These are phyloP conservation scores for Lordiphosa stackelbergi DNA, from an alignment of 1,140 invertebrate species.

Conservation along the genomic window DNA sequence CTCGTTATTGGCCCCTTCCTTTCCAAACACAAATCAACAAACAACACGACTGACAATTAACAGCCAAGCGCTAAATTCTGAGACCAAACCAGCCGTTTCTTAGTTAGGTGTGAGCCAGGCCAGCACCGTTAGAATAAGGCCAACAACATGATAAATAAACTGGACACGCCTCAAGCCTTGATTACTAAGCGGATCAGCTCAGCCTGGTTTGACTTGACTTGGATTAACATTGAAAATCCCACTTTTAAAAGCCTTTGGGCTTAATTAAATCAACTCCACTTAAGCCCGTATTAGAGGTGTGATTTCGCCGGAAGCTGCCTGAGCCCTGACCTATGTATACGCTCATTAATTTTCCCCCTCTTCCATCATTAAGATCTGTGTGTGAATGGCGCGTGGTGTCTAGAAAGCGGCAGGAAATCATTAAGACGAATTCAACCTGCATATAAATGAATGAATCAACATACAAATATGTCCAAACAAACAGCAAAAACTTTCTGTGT, in stretches of 20 bases:
- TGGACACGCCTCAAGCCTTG: slow-evolving; percentile 44
- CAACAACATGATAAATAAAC: slow-evolving; percentile 39
- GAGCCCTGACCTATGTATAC: slow-evolving; percentile 50
- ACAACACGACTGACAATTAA: slow-evolving; percentile 49
- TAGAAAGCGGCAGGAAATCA: slow-evolving; percentile 51
- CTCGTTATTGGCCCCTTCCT: slow-evolving; percentile 44
- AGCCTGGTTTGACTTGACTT: slow-evolving; percentile 2
- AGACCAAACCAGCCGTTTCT: slow-evolving; percentile 13
- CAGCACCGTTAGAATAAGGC: slow-evolving; percentile 49
- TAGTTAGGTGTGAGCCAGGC: slow-evolving; percentile 31
- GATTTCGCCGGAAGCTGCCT: slow-evolving; percentile 50
- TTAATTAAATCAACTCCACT: slow-evolving; percentile 44
- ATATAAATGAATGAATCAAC: slow-evolving; percentile 62
- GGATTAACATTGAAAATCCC: slow-evolving; percentile 18
- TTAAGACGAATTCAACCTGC: slow-evolving; percentile 41
- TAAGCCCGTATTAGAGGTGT: slow-evolving; percentile 45
- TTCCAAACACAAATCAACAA: slow-evolving; percentile 34
- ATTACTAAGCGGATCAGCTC: slow-evolving; percentile 32
- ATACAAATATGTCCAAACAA: slow-evolving; percentile 47
- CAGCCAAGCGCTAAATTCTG: slow-evolving; percentile 46
- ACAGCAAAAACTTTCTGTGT: slow-evolving; percentile 47
- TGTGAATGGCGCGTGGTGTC: slow-evolving; percentile 36
- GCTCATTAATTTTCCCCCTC: slow-evolving; percentile 46
- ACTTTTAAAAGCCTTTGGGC: slow-evolving; percentile 26
- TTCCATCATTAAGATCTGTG: slow-evolving; percentile 27